These are phyloP conservation scores for Tridacna crocea DNA, from an alignment of 2,888 invertebrate genomes.

Conservation along the genomic window DNA sequence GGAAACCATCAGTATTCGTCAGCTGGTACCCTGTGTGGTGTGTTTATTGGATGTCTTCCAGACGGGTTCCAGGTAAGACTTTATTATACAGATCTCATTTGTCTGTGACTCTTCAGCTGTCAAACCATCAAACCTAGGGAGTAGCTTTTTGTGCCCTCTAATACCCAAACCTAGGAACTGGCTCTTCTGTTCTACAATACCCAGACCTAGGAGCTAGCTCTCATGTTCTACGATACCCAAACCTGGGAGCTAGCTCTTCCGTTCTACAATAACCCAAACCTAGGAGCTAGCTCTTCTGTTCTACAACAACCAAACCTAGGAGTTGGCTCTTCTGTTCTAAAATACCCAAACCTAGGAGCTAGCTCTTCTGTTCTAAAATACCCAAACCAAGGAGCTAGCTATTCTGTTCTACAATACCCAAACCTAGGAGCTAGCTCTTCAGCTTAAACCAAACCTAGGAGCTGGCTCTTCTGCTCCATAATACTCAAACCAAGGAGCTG, in stretches of 20 bases:
- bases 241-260: no score
- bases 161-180: neutral
- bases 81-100: neutral
- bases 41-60: conserved; percentile 28
- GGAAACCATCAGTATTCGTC: conserved; percentile 13
- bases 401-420: no score
- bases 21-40: conserved; percentile 22
- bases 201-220: neutral
- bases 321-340: no score
- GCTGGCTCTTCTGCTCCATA: neutral
- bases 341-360: no score
- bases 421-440: neutral
- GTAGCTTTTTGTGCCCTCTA: neutral
- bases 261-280: no score
- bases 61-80: conserved; percentile 32
- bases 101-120: neutral
- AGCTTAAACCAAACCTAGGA: neutral
- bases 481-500: neutral
- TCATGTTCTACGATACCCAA: neutral
- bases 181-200: neutral
- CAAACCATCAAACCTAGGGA: neutral
- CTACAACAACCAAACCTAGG: no score
- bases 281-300: no score
- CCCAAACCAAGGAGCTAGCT: no score
- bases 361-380: no score